Evolutionary conservation across 2,113 vertebrate species (phyloP), one percentile per base, ranked within the genome.

Genomic region (Phylloscopus whistleri): DNA sequence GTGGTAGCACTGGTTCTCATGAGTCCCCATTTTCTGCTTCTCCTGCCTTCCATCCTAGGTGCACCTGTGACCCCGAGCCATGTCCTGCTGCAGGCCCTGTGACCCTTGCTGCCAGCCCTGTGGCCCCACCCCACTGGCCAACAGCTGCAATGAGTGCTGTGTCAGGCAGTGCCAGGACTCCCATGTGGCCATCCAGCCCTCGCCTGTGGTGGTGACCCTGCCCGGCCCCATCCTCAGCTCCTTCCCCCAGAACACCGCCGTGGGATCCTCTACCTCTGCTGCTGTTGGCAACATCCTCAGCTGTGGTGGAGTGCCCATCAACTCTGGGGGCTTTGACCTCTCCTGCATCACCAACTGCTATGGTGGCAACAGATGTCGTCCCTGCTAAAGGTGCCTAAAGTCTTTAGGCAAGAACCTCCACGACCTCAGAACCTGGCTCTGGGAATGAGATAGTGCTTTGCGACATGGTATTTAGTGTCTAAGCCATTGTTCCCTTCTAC

Each of bases 111-210:
- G 52, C 18, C 30, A 6, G n/a, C 31, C 72, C 64, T 77, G 88
- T 0, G 27, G 62, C 13, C 74, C 52, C 1, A 17, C 6, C 23
- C 72, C 51, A 0, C 56, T 77, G 70, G 72, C 18, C 88, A 84
- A 13, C 56, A 80, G 60, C 60, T 91, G 81, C 80, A 80, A 22
- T 10, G 69, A 87, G 69, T 48, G 55, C 76, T 91, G 90, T 75
- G 48, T 49, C 62, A 69, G 83, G 49, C 83, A 92, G 70, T 86
- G 82, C 75, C 82, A 86, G 68, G 3, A 4, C 35, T 84, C 80
- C 43, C 18, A 20, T 0, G 9, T 70, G 0, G 9, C 3, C 44
- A 78, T 75, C 0, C 0, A 83, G 3, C 63, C 68, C 13, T 15
- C 72, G 1, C 1, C 31, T 0, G 72, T 59, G 44, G 3, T 68